A percentile compares a stretch with the other conserved stretches of the same genome.
phyloP scores from a whole-genome alignment of 2,113 vertebrate genomes.

The Halichoerus grypus region DNA sequence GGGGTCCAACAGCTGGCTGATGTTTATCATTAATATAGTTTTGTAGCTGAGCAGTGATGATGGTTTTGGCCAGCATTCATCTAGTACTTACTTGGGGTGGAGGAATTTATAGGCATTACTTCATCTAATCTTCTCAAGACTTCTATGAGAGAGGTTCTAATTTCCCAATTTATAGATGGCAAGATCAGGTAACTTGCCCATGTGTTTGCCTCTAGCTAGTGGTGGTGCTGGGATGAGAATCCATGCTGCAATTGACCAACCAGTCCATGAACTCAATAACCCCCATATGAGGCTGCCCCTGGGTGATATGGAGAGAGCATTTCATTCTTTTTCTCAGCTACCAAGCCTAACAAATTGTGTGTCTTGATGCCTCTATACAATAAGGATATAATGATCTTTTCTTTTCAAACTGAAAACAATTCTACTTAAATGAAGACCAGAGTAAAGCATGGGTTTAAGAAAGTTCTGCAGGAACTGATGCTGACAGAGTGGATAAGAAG shows the following conservation, averaged over 20 bases:
- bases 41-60: background rate
- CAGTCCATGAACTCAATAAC: background rate
- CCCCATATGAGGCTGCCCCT: background rate
- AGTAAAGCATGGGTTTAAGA: background rate
- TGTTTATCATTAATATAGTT: constrained; percentile 17
- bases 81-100: background rate
- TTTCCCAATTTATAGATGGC: background rate
- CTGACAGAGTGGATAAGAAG: background rate
- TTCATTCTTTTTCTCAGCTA: background rate
- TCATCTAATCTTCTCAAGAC: constrained; percentile 70
- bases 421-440: background rate
- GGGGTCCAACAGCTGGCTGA: constrained; percentile 35
- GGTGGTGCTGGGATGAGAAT: background rate
- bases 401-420: background rate
- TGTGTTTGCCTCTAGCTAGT: background rate
- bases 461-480: background rate
- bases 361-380: background rate
- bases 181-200: background rate
- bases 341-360: background rate
- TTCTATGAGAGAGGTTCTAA: constrained; percentile 44
- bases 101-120: constrained; percentile 69
- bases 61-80: background rate
- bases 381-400: background rate
- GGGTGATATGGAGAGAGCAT: background rate
- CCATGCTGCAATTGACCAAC: background rate